Evolutionary conservation across 2,888 invertebrate species (phyloP).

Genomic region (Griposia aprilina): DNA sequence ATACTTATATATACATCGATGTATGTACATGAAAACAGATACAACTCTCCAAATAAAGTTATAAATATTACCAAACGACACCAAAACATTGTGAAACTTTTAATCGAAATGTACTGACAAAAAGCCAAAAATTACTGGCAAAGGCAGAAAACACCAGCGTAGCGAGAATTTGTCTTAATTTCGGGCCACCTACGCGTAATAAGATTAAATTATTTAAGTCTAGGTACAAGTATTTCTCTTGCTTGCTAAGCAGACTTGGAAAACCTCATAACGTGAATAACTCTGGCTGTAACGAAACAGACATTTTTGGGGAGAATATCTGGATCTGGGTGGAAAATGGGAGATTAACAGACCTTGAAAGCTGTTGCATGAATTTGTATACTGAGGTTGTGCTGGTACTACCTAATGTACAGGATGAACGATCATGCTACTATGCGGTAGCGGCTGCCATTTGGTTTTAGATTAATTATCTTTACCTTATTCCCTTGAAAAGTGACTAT

Average conservation of each 20-base stretch:
- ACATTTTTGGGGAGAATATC: constrained; percentile 21
- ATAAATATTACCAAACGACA: constrained; percentile 63
- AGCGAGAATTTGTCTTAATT: constrained; percentile 60
- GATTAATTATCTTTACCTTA: not conserved
- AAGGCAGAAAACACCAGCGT: constrained; percentile 71
- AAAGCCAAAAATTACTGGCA: constrained; percentile 61
- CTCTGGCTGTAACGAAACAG: constrained; percentile 30
- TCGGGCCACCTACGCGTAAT: constrained; percentile 47
- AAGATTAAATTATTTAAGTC: constrained; percentile 62
- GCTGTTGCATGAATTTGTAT: not conserved
- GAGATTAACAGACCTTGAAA: constrained; percentile 2
- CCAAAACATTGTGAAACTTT: constrained; percentile 76
- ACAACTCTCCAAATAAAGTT: constrained; percentile 50
- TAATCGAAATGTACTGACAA: constrained; percentile 78
- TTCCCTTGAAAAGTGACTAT: not conserved
- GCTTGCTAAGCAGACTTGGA: constrained; percentile 56
- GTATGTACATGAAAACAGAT: not conserved
- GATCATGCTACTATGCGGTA: not conserved
- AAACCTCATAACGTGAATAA: constrained; percentile 33
- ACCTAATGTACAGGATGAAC: not conserved
- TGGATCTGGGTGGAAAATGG: not conserved
- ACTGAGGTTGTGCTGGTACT: not conserved
- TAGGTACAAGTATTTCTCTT: constrained; percentile 28
- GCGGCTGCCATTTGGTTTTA: not conserved
- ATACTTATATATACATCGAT: not conserved